phyloP scores from a whole-genome alignment of 2,113 vertebrate genomes.

The Argyrosomus japonicus region DNA sequence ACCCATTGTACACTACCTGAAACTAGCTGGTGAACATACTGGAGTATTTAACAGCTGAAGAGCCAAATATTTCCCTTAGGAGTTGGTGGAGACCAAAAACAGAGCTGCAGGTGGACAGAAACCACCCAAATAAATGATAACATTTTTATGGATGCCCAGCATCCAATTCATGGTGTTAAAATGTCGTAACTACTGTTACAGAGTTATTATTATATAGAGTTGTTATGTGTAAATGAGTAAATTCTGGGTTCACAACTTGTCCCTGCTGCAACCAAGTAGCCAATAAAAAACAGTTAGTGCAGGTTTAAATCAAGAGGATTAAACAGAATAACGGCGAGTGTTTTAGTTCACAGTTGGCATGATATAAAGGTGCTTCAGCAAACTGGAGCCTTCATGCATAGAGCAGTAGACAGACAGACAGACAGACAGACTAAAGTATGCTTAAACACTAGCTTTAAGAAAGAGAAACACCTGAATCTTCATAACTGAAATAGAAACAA shows the following conservation, averaged over 20 bases:
- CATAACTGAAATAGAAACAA: not conserved
- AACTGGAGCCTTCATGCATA: not conserved
- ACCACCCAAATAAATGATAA: no score
- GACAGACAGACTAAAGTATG: not conserved
- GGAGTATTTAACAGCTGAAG: not conserved
- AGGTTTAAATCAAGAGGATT: not conserved
- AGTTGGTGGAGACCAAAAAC: not conserved
- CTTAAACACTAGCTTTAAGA: not conserved
- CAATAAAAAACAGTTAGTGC: not conserved
- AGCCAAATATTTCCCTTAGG: not conserved
- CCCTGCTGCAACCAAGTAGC: not conserved
- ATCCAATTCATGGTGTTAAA: no score
- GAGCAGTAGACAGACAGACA: no score
- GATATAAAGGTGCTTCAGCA: not conserved
- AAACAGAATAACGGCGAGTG: not conserved
- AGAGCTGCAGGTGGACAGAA: no score
- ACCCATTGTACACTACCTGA: not conserved
- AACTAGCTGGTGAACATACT: no score
- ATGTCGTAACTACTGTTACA: no score
- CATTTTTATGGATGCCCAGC: no score
- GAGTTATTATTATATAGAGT: no score
- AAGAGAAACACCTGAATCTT: constrained; percentile 1
- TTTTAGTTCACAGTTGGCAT: not conserved
- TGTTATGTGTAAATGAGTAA: not conserved
- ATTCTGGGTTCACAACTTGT: not conserved